These are phyloP conservation scores for Marasmarcha lunaedactyla DNA, from an alignment of 2,888 invertebrate genomes.

Conservation along the genomic window DNA sequence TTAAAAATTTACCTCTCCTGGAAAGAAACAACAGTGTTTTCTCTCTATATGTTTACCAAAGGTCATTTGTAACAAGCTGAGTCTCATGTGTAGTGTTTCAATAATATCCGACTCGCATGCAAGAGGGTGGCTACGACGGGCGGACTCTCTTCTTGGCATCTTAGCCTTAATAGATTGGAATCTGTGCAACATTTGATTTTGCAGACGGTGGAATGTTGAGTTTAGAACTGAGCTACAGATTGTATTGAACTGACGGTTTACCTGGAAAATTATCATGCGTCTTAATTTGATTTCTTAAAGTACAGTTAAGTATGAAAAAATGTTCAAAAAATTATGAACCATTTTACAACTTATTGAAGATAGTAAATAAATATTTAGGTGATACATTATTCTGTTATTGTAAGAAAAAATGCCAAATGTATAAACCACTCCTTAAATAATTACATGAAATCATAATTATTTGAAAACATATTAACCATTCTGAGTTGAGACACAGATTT, in stretches of 20 bases:
- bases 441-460: no score
- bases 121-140: conserved; percentile 88
- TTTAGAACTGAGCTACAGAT: conserved; percentile 85
- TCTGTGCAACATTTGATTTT: conserved; percentile 85
- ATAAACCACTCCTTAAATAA: no score
- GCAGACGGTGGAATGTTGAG: conserved; percentile 86
- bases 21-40: conserved; percentile 94
- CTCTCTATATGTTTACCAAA: conserved; percentile 95
- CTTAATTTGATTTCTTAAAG: no score
- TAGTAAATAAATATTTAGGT: no score
- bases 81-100: conserved; percentile 92
- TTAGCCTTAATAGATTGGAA: conserved; percentile 91
- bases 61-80: conserved; percentile 92
- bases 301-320: no score
- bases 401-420: no score
- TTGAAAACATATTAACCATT: conserved; percentile 80
- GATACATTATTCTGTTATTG: no score
- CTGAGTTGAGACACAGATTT: conserved; percentile 83
- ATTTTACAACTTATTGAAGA: no score
- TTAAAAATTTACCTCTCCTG: conserved; percentile 82
- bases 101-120: conserved; percentile 94
- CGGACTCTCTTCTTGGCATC: conserved; percentile 93
- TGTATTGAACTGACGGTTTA: conserved; percentile 83
- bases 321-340: no score
- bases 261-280: conserved; percentile 72